These are phyloP conservation scores for Excalfactoria chinensis DNA, from an alignment of 2,113 vertebrate genomes.

Conservation along the genomic window DNA sequence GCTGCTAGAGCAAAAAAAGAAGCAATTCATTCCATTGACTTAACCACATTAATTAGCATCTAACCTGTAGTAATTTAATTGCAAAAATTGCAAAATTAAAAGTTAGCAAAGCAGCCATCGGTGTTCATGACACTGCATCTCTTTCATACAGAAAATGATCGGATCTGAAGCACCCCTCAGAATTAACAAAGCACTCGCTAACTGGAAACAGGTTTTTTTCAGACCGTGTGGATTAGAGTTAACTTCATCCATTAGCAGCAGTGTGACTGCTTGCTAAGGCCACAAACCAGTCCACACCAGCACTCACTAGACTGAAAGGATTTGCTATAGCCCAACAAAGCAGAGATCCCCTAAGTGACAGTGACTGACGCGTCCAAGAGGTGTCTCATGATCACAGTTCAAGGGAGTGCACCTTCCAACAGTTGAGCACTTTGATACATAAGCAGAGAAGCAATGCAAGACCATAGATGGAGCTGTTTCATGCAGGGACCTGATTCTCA, in stretches of 20 bases:
- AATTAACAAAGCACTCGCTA: not conserved
- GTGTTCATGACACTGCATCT: not conserved
- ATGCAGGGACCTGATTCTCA: not conserved
- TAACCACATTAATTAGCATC: conserved; percentile 46
- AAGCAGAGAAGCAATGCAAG: not conserved
- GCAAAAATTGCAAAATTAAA: conserved; percentile 41
- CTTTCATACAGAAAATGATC: conserved; percentile 14
- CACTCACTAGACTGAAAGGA: not conserved
- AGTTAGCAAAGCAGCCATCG: conserved; percentile 4
- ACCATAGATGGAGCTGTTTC: not conserved
- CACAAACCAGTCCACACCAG: not conserved
- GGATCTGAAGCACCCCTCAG: not conserved
- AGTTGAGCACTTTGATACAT: not conserved
- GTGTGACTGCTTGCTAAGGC: not conserved
- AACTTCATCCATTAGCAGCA: not conserved
- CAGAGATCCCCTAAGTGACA: not conserved
- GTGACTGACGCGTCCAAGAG: not conserved
- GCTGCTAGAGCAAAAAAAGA: conserved; percentile 1
- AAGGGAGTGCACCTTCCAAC: not conserved
- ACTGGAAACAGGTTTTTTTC: not conserved
- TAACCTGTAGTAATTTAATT: conserved; percentile 40
- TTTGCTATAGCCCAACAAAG: not conserved
- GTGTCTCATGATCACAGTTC: not conserved
- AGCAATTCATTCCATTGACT: conserved; percentile 25
- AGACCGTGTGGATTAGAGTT: conserved; percentile 5